Percentiles rank a stretch among this genome's conserved stretches.
phyloP scores from a whole-genome alignment of 37 sponge, comb jelly and placozoan species.

The Tethya wilhelma region DNA sequence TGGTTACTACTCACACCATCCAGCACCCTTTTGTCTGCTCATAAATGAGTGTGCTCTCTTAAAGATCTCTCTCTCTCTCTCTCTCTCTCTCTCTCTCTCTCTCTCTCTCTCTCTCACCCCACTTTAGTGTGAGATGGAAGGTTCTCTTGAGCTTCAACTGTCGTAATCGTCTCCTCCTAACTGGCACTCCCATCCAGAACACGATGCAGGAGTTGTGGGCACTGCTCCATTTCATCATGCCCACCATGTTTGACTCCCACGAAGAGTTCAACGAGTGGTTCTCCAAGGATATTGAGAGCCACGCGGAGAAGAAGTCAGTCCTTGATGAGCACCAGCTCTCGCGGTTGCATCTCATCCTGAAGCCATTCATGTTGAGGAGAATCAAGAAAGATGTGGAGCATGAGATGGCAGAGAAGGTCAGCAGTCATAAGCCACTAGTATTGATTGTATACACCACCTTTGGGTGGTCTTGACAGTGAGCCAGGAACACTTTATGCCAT shows the following conservation, averaged over 20 bases:
- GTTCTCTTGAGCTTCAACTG: conserved; percentile 92
- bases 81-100: conserved; percentile 3
- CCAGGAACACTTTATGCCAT: too few species aligned
- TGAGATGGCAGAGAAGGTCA: conserved; percentile 96
- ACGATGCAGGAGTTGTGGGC: conserved; percentile 99
- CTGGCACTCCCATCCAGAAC: conserved; percentile 98
- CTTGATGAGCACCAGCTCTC: conserved; percentile 92
- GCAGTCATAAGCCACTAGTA: too few species aligned
- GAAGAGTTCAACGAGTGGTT: conserved; percentile 98
- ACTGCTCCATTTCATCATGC: conserved; percentile 97
- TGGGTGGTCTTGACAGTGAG: too few species aligned
- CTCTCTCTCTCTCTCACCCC: neutral
- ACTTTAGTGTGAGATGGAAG: conserved; percentile 82
- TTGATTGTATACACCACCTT: too few species aligned
- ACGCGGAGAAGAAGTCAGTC: conserved; percentile 83
- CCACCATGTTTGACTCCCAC: conserved; percentile 95
- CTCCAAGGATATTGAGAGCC: conserved; percentile 94
- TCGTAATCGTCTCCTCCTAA: conserved; percentile 89
- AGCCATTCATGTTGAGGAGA: conserved; percentile 96
- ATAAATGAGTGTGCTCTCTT: neutral
- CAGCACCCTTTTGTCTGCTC: too few species aligned
- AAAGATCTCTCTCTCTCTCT: neutral
- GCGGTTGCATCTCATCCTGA: conserved; percentile 93
- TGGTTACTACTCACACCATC: too few species aligned
- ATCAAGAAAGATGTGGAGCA: conserved; percentile 95